phyloP scores from a whole-genome alignment of 1,140 invertebrate species.

The Drosophila tropicalis region DNA sequence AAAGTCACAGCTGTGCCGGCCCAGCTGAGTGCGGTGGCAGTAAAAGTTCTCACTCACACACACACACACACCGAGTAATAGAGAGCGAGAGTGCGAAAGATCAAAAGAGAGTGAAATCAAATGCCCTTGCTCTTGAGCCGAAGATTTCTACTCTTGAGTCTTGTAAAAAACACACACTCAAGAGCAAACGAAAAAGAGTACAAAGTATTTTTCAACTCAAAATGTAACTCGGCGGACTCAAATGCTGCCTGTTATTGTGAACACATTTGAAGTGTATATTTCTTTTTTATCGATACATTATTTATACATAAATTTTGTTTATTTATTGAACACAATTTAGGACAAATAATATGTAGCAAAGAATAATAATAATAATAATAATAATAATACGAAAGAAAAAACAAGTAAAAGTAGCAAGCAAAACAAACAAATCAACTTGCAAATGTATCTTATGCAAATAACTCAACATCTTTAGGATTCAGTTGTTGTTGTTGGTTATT shows the following conservation, averaged over 20 bases:
- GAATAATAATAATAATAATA: no score
- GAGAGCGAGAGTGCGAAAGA: background rate
- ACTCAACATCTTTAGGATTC: slow-evolving; percentile 4
- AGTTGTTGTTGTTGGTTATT: background rate
- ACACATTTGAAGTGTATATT: background rate
- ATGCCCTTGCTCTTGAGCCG: background rate
- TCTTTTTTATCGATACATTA: slow-evolving; percentile 5
- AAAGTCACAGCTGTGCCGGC: slow-evolving; percentile 6
- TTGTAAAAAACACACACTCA: background rate
- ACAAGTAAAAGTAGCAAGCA: background rate
- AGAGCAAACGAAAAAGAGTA: background rate
- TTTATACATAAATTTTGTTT: slow-evolving; percentile 7
- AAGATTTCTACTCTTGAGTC: background rate
- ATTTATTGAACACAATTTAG: slow-evolving; percentile 11
- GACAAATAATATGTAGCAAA: slow-evolving; percentile 1
- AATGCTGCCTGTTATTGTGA: background rate
- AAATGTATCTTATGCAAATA: slow-evolving; percentile 14
- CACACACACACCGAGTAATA: no score
- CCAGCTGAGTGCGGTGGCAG: background rate
- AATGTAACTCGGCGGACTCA: background rate
- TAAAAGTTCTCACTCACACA: no score
- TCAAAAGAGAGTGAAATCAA: background rate
- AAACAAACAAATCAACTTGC: slow-evolving; percentile 11
- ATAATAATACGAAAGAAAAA: no score
- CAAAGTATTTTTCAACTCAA: background rate